phyloP scores from a whole-genome alignment of 2,797 vertebrate genomes.

The Psittacula echo region DNA sequence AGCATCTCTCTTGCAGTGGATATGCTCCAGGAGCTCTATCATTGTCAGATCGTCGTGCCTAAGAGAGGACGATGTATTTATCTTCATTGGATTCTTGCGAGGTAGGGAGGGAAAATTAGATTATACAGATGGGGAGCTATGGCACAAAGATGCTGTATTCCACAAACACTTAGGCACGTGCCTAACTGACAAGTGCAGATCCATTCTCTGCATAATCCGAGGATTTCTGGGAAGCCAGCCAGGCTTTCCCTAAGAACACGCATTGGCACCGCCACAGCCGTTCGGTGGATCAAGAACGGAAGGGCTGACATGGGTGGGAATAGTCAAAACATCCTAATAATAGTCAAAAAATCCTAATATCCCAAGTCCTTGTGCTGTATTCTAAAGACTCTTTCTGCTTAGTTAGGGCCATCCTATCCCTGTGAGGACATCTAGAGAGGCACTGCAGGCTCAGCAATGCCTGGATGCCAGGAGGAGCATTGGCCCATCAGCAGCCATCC shows the following conservation, averaged over 20 bases:
- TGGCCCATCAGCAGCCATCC: background rate
- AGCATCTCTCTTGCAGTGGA: background rate
- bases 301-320: background rate
- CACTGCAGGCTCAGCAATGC: background rate
- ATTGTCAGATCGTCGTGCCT: background rate
- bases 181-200: background rate
- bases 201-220: background rate
- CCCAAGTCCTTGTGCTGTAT: background rate
- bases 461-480: background rate
- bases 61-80: background rate
- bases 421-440: background rate
- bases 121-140: background rate
- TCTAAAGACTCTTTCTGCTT: background rate
- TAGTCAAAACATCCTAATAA: background rate
- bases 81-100: background rate
- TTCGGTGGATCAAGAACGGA: background rate
- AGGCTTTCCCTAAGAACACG: background rate
- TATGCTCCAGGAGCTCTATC: background rate
- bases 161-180: background rate
- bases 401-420: background rate
- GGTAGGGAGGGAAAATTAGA: background rate
- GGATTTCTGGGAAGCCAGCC: conserved; percentile 29
- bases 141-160: background rate
- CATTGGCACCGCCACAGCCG: fast-evolving
- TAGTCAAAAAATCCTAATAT: background rate